phyloP scores from a whole-genome alignment of 2,888 invertebrate species.

The Diplolepis rosae region DNA sequence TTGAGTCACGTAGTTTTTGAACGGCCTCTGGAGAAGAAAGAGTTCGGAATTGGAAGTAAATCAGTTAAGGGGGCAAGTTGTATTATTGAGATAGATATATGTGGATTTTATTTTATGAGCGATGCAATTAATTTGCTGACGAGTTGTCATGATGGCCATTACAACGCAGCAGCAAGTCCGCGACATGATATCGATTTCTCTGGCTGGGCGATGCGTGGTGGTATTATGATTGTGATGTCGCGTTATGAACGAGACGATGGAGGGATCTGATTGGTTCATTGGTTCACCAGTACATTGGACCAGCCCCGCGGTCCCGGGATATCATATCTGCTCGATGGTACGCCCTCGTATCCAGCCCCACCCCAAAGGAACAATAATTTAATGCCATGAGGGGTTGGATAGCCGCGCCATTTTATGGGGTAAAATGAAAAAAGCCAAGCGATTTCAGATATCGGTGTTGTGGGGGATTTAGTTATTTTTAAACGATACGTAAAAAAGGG shows the following conservation, averaged over 20 bases:
- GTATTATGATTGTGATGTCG: constrained; percentile 53
- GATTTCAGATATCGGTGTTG: neutral
- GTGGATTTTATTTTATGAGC: neutral
- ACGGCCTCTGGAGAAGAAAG: too few species aligned
- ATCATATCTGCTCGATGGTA: constrained; percentile 68
- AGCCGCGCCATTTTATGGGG: constrained; percentile 48
- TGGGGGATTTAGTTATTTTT: neutral
- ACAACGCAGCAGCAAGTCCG: constrained; percentile 36
- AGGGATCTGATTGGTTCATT: constrained; percentile 57
- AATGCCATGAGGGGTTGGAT: constrained; percentile 50
- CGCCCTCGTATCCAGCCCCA: constrained; percentile 67
- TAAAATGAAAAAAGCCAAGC: constrained; percentile 38
- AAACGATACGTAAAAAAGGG: constrained; percentile 32
- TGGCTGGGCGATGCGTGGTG: constrained; percentile 40
- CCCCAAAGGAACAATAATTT: constrained; percentile 62
- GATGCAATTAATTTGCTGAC: neutral
- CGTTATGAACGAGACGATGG: constrained; percentile 50
- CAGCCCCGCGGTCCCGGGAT: constrained; percentile 58
- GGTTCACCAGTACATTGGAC: constrained; percentile 40
- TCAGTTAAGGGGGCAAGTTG: too few species aligned
- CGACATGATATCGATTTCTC: constrained; percentile 36
- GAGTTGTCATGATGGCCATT: constrained; percentile 30
- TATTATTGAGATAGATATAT: neutral
- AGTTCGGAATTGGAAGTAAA: too few species aligned
- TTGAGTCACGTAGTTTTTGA: too few species aligned